Base-by-base conservation (phyloP, 2,888 invertebrate species). In the Mesorhabditis belari region DNA sequence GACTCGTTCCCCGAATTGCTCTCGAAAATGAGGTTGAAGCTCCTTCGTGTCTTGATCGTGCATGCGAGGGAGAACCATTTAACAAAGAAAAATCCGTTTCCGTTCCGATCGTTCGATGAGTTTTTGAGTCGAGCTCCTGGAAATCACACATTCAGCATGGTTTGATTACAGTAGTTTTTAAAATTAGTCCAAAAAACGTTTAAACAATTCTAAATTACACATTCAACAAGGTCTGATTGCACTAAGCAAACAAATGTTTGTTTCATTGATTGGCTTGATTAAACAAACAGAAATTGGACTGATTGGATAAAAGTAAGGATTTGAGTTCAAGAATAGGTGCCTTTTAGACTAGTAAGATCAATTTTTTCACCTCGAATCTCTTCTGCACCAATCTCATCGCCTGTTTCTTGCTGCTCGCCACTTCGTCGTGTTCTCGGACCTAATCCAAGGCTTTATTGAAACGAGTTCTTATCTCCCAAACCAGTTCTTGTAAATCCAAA, bases 401-500 rank as follows among this genome's bases (percentile, higher is more conserved):
- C 53, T 73, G 67, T 24, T 64, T 70, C 61, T 79, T 79, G n/a
- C 74, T 72, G 21, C 63, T 62, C 2, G 77, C 78, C 44, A 79
- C 76, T 63, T 77, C 76, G 27, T 71, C 72, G 55, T 79, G 75
- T 53, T 75, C 77, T 25, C 73, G 70, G 55, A 69, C 71, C 61
- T n/a, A 52, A 5, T 52, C 12, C 21, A 61, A 52, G 23, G 19
- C 24, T 60, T 17, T 26, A n/a, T n/a, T n/a, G n/a, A n/a, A n/a
- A n/a, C n/a, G n/a, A n/a, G n/a, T n/a, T n/a, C n/a, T n/a, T n/a
- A 44, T 9, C n/a, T 44, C 9, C 44, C 44, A 12, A 44, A 44
- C 23, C 52, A 51, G n/a, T 35, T 66, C 91, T 82, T 90, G 89
- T 5, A 85, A 84, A 81, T 92, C 92, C 67, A 91, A 82, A 55